These are phyloP conservation scores for Abscondita cerata DNA, from an alignment of 2,888 invertebrate species.

Conservation along the genomic window DNA sequence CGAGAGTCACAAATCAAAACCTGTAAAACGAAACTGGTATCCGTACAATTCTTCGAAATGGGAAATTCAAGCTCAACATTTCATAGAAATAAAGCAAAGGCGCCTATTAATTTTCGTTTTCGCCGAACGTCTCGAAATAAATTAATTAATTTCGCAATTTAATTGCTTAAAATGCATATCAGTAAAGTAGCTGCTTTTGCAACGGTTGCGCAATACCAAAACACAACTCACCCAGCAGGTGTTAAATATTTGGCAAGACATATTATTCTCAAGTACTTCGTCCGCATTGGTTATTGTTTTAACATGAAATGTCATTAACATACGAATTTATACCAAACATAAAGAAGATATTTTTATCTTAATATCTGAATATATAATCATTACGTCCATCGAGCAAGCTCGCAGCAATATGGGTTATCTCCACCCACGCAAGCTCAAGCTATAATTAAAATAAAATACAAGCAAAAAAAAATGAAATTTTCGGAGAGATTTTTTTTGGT, in stretches of 20 bases:
- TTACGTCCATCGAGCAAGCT: conserved; percentile 44
- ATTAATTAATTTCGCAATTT: no score
- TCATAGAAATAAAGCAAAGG: no score
- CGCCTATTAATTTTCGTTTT: no score
- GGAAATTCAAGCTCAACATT: no score
- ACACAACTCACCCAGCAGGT: no score
- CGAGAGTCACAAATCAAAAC: no score
- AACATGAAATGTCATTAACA: conserved; percentile 22
- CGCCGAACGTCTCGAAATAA: no score
- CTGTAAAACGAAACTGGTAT: no score
- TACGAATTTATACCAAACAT: conserved; percentile 19
- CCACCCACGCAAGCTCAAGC: conserved; percentile 46
- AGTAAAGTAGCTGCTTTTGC: no score
- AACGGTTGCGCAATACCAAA: no score
- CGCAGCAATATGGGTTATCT: conserved; percentile 50
- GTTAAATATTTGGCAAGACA: background rate
- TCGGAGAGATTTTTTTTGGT: conserved; percentile 9
- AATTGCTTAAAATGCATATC: no score
- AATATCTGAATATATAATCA: conserved; percentile 51
- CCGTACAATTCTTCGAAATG: no score
- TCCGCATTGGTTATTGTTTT: conserved; percentile 22
- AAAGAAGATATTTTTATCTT: conserved; percentile 43
- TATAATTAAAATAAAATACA: conserved; percentile 51
- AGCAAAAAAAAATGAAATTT: conserved; percentile 40
- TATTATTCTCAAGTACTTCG: conserved; percentile 8